Evolutionary conservation across 2,888 invertebrate species (phyloP), one percentile per base, ranked within the genome.

Genomic region (Drosophila quasianomalipes): DNA sequence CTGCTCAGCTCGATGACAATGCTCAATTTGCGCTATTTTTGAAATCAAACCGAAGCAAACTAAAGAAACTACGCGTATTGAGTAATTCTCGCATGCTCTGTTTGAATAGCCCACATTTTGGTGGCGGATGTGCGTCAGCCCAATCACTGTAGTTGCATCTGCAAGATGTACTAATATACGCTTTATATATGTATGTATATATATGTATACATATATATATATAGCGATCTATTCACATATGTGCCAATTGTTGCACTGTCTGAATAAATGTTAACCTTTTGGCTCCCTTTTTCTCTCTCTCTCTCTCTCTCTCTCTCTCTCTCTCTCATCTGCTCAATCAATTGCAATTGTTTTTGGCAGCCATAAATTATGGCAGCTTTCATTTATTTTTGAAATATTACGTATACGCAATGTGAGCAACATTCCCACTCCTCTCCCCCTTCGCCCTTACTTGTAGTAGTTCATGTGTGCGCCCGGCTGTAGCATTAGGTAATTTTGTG

Each of bases 351-450:
- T 57, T 28, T 47, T 51, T 30, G 58, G 31, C 59, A 51, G 44
- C 19, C 44, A 59, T 28, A 55, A 68, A 77, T 79, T 80, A 68
- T 80, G 78, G 82, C 82, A 74, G 79, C 59, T 63, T 65, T 65
- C 58, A 76, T 76, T 76, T 88, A 88, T 90, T 90, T 90, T 86
- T 88, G 87, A 87, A 82, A 71, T 71, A 87, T 87, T 90, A 90
- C 87, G 82, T 71, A 90, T 87, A 88, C 87, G 90, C 88, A 74
- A 63, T 53, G 62, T 70, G 59, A 53, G 51, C 73, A 19, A 26
- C 19, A 33, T 28, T 16, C 26, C 47, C 9, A 4, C 22, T 16
- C 47, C 16, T 4, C 22, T 4, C 1, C n/a, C 16, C 4, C 16
- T 26, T 28, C 16, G 16, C 47, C 47, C 16, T 37, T n/a, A n/a